phyloP scores from a whole-genome alignment of 2,113 vertebrate species.

The Mustelus asterias region DNA sequence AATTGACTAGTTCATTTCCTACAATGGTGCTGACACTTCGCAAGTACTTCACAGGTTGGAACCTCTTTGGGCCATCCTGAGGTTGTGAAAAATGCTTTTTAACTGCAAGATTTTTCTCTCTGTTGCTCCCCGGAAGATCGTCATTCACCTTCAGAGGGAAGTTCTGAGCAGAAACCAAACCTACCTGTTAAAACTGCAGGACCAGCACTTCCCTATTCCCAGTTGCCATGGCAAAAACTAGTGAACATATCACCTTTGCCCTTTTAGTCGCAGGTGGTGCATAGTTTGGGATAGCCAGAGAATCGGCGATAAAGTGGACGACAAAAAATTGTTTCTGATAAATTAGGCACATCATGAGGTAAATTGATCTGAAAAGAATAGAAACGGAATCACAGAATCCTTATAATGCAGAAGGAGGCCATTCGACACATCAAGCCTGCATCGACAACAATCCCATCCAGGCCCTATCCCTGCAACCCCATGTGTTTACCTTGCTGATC shows the following conservation, averaged over 20 bases:
- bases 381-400: background rate
- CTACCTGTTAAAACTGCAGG: background rate
- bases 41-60: background rate
- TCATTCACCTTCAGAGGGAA: background rate
- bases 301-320: background rate
- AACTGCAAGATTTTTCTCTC: background rate
- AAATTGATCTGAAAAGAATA: background rate
- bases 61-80: background rate
- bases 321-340: background rate
- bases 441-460: too few relatives aligned
- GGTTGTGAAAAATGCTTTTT: background rate
- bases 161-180: background rate
- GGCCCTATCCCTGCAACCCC: too few relatives aligned
- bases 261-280: background rate
- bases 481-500: too few relatives aligned
- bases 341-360: background rate
- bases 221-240: background rate
- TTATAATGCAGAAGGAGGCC: too few relatives aligned
- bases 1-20: background rate
- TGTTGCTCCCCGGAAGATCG: background rate
- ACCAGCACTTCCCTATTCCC: background rate
- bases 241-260: background rate
- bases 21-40: background rate
- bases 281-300: background rate
- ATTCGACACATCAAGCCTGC: too few relatives aligned